A percentile compares a stretch with the other conserved stretches of the same genome.
phyloP scores from a whole-genome alignment of 2,797 vertebrate genomes.

The Leptoclinus maculatus region DNA sequence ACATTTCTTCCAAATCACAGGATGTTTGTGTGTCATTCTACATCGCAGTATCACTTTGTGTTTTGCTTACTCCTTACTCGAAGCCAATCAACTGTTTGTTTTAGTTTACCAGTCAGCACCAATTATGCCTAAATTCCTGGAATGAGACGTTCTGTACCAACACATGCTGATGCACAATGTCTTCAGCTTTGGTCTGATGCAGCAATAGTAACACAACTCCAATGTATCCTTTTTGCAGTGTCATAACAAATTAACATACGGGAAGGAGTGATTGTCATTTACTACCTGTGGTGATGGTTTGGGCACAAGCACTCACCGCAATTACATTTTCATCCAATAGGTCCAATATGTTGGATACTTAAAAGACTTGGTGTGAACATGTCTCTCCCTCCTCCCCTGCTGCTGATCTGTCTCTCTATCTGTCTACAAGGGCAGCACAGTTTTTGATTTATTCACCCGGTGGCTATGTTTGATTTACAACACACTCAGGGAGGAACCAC shows the following conservation, averaged over 20 bases:
- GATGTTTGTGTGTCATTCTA: neutral
- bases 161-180: neutral
- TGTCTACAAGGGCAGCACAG: neutral
- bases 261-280: neutral
- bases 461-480: neutral
- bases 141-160: neutral
- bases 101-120: conserved; percentile 6
- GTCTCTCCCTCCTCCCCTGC: neutral
- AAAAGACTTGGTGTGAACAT: neutral
- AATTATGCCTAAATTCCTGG: conserved; percentile 16
- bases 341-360: neutral
- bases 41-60: neutral
- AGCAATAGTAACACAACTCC: neutral
- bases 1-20: conserved; percentile 10
- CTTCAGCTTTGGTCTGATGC: neutral
- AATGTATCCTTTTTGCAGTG: neutral
- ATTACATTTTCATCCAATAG: neutral
- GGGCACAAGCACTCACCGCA: neutral
- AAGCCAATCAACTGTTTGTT: conserved; percentile 10
- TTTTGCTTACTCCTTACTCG: neutral
- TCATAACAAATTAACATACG: neutral
- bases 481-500: neutral
- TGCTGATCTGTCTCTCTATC: neutral
- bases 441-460: conserved; percentile 1
- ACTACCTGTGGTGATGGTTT: neutral